phyloP scores from a whole-genome alignment of 2,888 invertebrate species.

The Epistrophe grossulariae region DNA sequence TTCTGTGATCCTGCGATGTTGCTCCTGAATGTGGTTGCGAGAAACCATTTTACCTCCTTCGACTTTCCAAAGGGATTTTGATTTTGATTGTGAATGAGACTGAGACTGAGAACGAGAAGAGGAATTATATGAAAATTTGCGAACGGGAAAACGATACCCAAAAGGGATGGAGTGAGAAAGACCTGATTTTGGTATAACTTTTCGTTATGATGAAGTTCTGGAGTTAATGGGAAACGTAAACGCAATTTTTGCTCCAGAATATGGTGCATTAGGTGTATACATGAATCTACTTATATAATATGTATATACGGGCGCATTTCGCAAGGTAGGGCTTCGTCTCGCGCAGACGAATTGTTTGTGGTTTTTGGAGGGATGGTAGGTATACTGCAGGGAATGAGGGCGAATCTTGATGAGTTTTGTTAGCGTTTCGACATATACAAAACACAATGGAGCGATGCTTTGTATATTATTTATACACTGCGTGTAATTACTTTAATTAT shows the following conservation, averaged over 20 bases:
- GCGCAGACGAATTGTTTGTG: slow-evolving; percentile 58
- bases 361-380: slow-evolving; percentile 34
- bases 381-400: slow-evolving; percentile 5
- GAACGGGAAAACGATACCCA: slow-evolving; percentile 72
- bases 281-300: not conserved
- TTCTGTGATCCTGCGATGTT: slow-evolving; percentile 68
- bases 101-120: not conserved
- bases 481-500: slow-evolving; percentile 76
- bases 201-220: slow-evolving; percentile 75
- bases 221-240: slow-evolving; percentile 76
- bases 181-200: slow-evolving; percentile 53
- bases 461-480: slow-evolving; percentile 47
- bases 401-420: slow-evolving; percentile 72
- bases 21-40: slow-evolving; percentile 62
- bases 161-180: not conserved
- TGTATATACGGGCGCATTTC: slow-evolving; percentile 8
- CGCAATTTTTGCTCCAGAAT: slow-evolving; percentile 74
- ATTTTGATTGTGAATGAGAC: slow-evolving; percentile 1
- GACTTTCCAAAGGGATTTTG: slow-evolving; percentile 42
- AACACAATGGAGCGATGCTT: slow-evolving; percentile 64
- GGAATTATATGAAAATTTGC: slow-evolving; percentile 71
- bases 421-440: slow-evolving; percentile 49
- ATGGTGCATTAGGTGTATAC: slow-evolving; percentile 64
- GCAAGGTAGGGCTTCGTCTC: slow-evolving; percentile 10
- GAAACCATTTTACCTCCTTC: slow-evolving; percentile 66